A percentile compares a stretch with the other conserved stretches of the same genome.
Conservation (phyloP, 2,888 invertebrate genomes). For the Phymatocera aterrima region DNA sequence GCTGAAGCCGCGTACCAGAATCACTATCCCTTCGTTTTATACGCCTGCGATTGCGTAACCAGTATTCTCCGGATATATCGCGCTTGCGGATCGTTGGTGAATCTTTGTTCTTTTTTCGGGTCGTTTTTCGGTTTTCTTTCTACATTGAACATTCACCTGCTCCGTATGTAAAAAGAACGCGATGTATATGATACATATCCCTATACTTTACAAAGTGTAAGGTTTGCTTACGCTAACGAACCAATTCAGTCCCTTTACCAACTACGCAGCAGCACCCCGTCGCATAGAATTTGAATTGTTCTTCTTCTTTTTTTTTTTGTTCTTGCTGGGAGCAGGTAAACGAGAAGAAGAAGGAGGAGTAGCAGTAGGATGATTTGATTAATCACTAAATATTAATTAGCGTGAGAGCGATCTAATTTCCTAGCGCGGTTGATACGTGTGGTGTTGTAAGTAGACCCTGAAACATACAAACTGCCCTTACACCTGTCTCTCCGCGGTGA, state of each 20-base stretch:
- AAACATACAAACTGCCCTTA: slow-evolving; percentile 23
- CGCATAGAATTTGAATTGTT: neutral
- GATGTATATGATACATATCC: too few species aligned
- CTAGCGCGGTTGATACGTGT: too few species aligned
- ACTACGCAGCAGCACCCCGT: neutral
- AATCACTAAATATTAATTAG: neutral
- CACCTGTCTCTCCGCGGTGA: slow-evolving; percentile 10
- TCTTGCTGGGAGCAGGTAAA: too few species aligned
- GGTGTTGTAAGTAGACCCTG: neutral
- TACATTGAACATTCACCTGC: neutral
- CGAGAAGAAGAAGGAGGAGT: too few species aligned
- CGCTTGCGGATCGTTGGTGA: too few species aligned
- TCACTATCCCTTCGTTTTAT: too few species aligned
- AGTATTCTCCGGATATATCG: too few species aligned
- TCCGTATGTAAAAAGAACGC: neutral
- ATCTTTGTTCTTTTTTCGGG: neutral
- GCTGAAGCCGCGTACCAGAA: too few species aligned
- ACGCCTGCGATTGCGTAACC: too few species aligned
- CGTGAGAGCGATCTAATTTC: slow-evolving; percentile 11
- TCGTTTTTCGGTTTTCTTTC: too few species aligned
- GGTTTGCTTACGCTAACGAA: slow-evolving; percentile 31
- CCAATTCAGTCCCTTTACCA: neutral
- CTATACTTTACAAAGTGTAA: neutral
- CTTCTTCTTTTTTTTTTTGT: too few species aligned
- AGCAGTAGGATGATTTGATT: slow-evolving; percentile 27